Conservation (phyloP, 2,113 vertebrate species). For the Felis catus region DNA sequence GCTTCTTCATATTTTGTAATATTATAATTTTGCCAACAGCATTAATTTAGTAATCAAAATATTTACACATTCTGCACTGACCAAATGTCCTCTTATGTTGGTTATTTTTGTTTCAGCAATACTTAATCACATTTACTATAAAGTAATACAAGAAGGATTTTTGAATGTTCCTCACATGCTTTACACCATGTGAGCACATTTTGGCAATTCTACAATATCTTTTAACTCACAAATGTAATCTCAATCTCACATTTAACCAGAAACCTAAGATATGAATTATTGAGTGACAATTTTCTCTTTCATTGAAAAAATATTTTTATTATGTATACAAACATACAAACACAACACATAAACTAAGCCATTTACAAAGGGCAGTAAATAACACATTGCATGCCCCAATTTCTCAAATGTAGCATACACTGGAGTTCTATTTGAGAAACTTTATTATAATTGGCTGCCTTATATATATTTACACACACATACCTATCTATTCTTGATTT, state of each 20-base stretch:
- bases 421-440: background rate
- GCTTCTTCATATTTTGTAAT: background rate
- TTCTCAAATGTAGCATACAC: background rate
- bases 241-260: background rate
- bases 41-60: slow-evolving; percentile 50
- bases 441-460: background rate
- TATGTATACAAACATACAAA: background rate
- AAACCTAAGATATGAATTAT: background rate
- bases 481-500: background rate
- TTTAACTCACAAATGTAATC: background rate
- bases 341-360: background rate
- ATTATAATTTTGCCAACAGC: slow-evolving; percentile 18
- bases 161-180: background rate
- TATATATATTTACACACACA: background rate
- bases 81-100: background rate
- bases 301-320: background rate
- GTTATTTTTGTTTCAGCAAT: slow-evolving; percentile 1
- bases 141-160: background rate
- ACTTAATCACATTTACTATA: background rate
- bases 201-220: background rate
- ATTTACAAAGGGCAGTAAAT: background rate
- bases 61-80: background rate
- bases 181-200: background rate
- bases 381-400: background rate
- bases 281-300: background rate